Base-by-base conservation (phyloP, 2,113 vertebrate species). In the Zapornia atra region DNA sequence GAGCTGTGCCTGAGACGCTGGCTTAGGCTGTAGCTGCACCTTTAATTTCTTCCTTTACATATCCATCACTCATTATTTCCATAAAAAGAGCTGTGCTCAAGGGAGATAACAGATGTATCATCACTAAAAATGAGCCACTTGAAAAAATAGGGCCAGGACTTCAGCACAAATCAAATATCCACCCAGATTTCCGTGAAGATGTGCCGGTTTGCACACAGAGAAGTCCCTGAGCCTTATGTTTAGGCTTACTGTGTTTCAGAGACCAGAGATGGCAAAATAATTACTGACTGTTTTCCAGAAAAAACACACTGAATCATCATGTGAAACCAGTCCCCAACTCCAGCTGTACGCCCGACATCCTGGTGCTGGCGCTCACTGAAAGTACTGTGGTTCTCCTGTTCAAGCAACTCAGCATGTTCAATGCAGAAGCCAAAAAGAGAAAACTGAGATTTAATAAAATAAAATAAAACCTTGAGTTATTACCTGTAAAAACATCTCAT, bases 181-280 rank as follows among this genome's bases (percentile, higher is more conserved):
- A 28, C 59, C 34, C 15, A 31, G 56, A 42, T 63, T 88, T 66
- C 22, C 9, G 56, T 12, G 64, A 70, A 81, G 60, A 46, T 8
- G 2, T 73, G 16, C 50, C 73, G 46, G 44, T 82, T 80, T 82
- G 33, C 66, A 88, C 54, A 46, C 33, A 18, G 1, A 5, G 42
- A 71, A 82, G 28, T 21, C 15, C 25, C 48, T 40, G 25, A 40
- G 28, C 61, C 15, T n/a, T 44, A n/a, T 7, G 26, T 33, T 91
- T 57, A 88, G 46, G 25, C 33, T 83, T 78, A 31, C 51, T 78
- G 60, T 15, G 25, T 66, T 69, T 83, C 56, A 88, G 64, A 93
- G 68, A 64, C 81, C 29, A 76, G 50, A 81, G 14, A 81, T 28
- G 60, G 42, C 22, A 90, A 92, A 91, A 81, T 86, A 95, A 84